Base-by-base conservation (phyloP, 2,888 invertebrate species). In the Trissoscelio sp. region DNA sequence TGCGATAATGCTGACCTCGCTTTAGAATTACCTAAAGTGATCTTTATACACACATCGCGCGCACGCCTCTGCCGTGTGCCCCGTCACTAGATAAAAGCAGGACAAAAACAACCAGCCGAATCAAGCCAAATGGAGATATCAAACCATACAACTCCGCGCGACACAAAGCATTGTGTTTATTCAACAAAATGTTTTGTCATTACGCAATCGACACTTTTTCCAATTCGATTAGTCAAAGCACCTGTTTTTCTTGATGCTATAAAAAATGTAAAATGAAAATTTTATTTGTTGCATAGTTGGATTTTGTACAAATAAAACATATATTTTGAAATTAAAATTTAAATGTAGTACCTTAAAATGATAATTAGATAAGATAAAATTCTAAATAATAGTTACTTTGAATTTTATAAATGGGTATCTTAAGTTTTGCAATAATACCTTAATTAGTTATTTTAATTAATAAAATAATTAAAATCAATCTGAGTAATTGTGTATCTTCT, bases 1-100 rank as follows among this genome's bases (percentile, higher is more conserved):
- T 28, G 37, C 62, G 48, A 62, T 85, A 84, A 81, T 79, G 83
- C 81, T 86, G 88, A 89, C 88, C 89, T 89, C 87, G 86, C 83
- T 85, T 84, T 84, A 51, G 77, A 79, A 77, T 83, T 81, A 78
- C 77, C 67, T 62, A 73, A 78, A 81, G 60, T 77, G 78, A 72
- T 78, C 51, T 69, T 81, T 74, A 62, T 48, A 44, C 34, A 44
- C 46, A 24, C 20, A 7, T 12, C 42, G 60, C 58, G 39, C 37
- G 11, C 67, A 53, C 57, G 66, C 57, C 34, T 64, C 55, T 28
- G 44, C 16, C 34, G n/a, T n/a, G 14, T 53, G 55, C 62, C 24
- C 39, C 12, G 42, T 55, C 31, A 22, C 28, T n/a, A 73, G 58
- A 58, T 73, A 53, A 58, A 67, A 67, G 42, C 58, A 51, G 57